Base-by-base conservation (phyloP, 2,888 invertebrate genomes). In the Pyrocoelia pectoralis region DNA sequence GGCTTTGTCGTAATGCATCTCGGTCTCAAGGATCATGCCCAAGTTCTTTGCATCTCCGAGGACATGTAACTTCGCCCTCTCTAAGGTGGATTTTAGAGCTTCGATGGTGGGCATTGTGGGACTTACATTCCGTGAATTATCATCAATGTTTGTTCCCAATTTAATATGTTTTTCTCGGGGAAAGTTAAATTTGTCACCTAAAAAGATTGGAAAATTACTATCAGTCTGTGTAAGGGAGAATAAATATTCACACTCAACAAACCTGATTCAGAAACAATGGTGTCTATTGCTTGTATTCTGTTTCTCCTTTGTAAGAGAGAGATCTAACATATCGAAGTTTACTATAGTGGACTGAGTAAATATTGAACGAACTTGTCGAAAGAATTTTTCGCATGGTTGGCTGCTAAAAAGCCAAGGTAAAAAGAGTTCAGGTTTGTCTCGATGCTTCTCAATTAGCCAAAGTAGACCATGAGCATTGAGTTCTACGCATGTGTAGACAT, bases 311-410 rank as follows among this genome's bases (percentile, higher is more conserved):
- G 41, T 41, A 41, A n/a, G n/a, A n/a, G n/a, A 2, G 2, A 41
- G n/a, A 41, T 41, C 41, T 13, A 41, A 8, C 13, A 41, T 41
- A 13, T 41, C 14, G 14, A 41, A 41, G 13, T 41, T 41, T 1
- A 41, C 41, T 1, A 41, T 13, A 13, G 13, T 41, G 2, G 41
- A 41, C 2, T 13, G 54, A 10, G 67, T 65, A 1, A 46, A 50
- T 4, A 68, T 62, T 1, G 67, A 65, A n/a, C 68, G 55, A 8
- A 61, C 59, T 46, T 53, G 14, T 17, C 56, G 13, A 29, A 65
- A 67, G 15, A 58, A 49, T 12, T 51, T 56, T 19, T 69, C 69
- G 46, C 66, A 67, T 17, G 56, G 54, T 33, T 67, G 41, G 8
- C 41, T 41, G 8, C 41, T 13, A 13, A 3, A 41, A 8, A 41